A percentile compares a stretch with the other conserved stretches of the same genome.
Conservation (phyloP, 2,888 invertebrate species). For the Odontocerum albicorne region DNA sequence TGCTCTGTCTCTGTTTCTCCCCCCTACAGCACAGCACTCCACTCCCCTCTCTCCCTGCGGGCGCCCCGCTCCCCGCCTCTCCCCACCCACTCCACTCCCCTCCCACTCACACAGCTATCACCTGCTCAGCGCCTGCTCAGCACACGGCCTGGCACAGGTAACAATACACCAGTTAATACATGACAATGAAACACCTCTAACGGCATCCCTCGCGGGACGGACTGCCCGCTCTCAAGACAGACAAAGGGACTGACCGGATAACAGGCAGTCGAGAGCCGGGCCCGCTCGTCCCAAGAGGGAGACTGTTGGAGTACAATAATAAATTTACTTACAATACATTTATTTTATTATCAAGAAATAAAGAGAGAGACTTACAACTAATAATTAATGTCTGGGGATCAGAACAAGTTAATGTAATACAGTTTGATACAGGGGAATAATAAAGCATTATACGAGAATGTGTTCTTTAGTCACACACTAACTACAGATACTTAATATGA, state of each 20-base stretch:
- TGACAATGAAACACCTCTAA: neutral
- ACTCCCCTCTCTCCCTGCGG: conserved; percentile 17
- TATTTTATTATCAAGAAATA: neutral
- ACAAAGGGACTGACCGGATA: too few species aligned
- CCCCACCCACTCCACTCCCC: conserved; percentile 12
- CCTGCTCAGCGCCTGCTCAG: conserved; percentile 21
- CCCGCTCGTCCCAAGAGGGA: too few species aligned
- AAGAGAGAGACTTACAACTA: conserved; percentile 1
- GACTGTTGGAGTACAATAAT: too few species aligned
- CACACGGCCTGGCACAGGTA: conserved; percentile 35
- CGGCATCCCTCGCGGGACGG: neutral
- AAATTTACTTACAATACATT: neutral
- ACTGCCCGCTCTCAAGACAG: neutral
- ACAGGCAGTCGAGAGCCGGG: too few species aligned
- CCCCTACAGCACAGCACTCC: neutral
- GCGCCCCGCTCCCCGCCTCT: conserved; percentile 10
- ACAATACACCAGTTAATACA: conserved; percentile 23
- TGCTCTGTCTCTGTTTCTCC: neutral
- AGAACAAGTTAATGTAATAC: too few species aligned
- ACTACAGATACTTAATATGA: neutral
- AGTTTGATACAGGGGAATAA: neutral
- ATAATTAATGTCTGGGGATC: neutral
- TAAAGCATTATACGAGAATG: conserved; percentile 5
- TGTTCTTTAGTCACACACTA: conserved; percentile 13
- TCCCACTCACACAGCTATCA: conserved; percentile 27